phyloP scores from a whole-genome alignment of 1,140 invertebrate species.

The Lordiphosa collinella region DNA sequence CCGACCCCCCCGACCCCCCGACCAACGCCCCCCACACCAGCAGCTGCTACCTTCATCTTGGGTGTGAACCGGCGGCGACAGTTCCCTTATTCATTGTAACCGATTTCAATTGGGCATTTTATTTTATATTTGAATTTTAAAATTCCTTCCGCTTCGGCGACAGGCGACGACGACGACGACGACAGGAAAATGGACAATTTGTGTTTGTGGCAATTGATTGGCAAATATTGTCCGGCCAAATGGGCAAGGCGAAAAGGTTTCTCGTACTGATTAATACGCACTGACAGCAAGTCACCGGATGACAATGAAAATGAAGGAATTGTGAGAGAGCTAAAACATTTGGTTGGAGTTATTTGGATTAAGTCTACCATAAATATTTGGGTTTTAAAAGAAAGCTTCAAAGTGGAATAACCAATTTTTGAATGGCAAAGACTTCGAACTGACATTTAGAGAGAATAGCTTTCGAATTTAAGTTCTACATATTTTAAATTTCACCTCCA shows the following conservation, averaged over 20 bases:
- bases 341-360: no score
- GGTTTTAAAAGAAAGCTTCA: constrained; percentile 3
- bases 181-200: constrained; percentile 79
- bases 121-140: constrained; percentile 79
- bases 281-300: constrained; percentile 47
- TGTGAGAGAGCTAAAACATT: no score
- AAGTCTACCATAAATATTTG: not conserved
- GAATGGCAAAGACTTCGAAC: no score
- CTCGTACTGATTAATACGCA: constrained; percentile 60
- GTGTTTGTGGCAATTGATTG: constrained; percentile 79
- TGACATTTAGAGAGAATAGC: no score
- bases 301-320: no score
- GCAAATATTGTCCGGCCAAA: constrained; percentile 75
- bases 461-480: no score
- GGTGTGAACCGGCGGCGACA: constrained; percentile 32
- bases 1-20: no score
- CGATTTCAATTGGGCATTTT: constrained; percentile 78
- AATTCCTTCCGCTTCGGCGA: constrained; percentile 74
- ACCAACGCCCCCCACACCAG: constrained; percentile 15
- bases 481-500: no score
- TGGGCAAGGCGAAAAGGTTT: constrained; percentile 61
- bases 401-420: not conserved
- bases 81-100: constrained; percentile 44
- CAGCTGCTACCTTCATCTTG: constrained; percentile 52
- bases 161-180: constrained; percentile 25